A percentile compares a stretch with the other conserved stretches of the same genome.
These are phyloP conservation scores for Ennomos quercinarius DNA, from an alignment of 2,888 invertebrate species.

Conservation along the genomic window DNA sequence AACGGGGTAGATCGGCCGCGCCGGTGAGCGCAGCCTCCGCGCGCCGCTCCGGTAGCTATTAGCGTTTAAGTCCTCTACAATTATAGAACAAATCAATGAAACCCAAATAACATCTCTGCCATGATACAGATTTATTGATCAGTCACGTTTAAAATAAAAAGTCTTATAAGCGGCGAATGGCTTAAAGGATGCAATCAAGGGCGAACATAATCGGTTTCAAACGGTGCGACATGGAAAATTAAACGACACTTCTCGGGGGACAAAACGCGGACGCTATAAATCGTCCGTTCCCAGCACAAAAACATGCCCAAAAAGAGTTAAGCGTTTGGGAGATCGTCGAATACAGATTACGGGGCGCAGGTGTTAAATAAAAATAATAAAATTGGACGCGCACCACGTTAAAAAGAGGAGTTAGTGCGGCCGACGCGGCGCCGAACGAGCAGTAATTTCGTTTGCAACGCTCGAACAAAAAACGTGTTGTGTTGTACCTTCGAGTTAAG, in stretches of 20 bases:
- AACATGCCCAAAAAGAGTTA: slow-evolving; percentile 82
- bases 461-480: slow-evolving; percentile 69
- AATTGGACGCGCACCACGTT: slow-evolving; percentile 70
- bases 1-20: slow-evolving; percentile 52
- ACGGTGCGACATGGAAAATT: slow-evolving; percentile 74
- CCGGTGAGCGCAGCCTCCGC: slow-evolving; percentile 42
- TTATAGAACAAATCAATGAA: slow-evolving; percentile 53
- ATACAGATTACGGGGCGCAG: slow-evolving; percentile 83
- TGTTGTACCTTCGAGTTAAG: slow-evolving; percentile 63
- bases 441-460: slow-evolving; percentile 78
- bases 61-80: slow-evolving; percentile 65
- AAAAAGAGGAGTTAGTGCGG: slow-evolving; percentile 78
- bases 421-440: slow-evolving; percentile 79
- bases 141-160: slow-evolving; percentile 23
- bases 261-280: slow-evolving; percentile 77
- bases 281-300: slow-evolving; percentile 68
- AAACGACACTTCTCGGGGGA: slow-evolving; percentile 78
- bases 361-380: slow-evolving; percentile 86
- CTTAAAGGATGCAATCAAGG: slow-evolving; percentile 60
- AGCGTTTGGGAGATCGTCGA: slow-evolving; percentile 83
- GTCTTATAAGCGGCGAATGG: slow-evolving; percentile 12
- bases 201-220: slow-evolving; percentile 77
- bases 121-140: slow-evolving; percentile 35
- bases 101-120: slow-evolving; percentile 32
- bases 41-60: slow-evolving; percentile 66